Conservation (phyloP, 2,113 vertebrate genomes). For the Empidonax alnorum region DNA sequence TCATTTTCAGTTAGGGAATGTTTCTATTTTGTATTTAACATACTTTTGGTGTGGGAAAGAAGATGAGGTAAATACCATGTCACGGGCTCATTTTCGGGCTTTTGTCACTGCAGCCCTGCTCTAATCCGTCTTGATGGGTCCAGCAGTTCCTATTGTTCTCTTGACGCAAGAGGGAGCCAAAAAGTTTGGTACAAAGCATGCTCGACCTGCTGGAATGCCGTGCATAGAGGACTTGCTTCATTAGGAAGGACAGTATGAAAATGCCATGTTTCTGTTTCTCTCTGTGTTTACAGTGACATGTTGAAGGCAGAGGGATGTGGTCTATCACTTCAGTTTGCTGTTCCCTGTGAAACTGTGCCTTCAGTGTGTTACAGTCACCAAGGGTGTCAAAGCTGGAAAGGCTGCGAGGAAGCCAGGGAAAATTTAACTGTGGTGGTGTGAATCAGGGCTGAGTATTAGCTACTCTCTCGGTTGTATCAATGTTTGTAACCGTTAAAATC, state of each 20-base stretch:
- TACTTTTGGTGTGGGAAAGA: neutral
- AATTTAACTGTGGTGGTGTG: neutral
- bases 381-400: neutral
- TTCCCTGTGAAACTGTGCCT: neutral
- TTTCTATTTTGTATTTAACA: neutral
- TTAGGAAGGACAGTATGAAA: neutral
- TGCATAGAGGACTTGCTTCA: neutral
- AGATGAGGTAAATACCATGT: neutral
- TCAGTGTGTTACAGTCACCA: neutral
- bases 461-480: neutral
- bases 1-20: neutral
- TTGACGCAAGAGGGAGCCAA: conserved; percentile 61
- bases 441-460: neutral
- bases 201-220: neutral
- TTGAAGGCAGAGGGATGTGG: neutral
- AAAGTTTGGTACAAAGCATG: neutral
- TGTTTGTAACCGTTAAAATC: neutral
- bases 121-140: neutral
- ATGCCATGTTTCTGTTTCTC: neutral
- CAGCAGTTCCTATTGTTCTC: neutral
- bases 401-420: neutral
- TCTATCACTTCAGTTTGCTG: neutral
- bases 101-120: neutral
- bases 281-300: neutral
- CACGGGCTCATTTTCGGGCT: neutral